These are phyloP conservation scores for Lasioglossum calceatum DNA, from an alignment of 2,888 invertebrate genomes.

Conservation along the genomic window DNA sequence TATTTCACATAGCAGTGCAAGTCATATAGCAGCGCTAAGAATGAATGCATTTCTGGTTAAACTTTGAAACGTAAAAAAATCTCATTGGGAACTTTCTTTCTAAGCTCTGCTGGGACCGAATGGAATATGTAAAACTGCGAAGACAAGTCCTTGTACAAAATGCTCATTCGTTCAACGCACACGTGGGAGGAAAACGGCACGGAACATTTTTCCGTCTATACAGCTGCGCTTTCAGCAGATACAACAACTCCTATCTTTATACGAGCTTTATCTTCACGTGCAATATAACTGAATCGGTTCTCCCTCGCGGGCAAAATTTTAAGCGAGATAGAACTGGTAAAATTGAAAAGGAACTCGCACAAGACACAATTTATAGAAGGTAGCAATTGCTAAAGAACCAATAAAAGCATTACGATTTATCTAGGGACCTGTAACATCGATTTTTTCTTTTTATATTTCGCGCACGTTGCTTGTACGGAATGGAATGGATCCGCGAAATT, in stretches of 20 bases:
- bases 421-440: constrained; percentile 7
- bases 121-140: constrained; percentile 31
- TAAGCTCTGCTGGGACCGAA: constrained; percentile 13
- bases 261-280: constrained; percentile 44
- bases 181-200: constrained; percentile 20
- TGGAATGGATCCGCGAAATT: neutral
- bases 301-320: constrained; percentile 41
- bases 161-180: constrained; percentile 19
- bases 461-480: neutral
- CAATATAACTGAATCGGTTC: constrained; percentile 48
- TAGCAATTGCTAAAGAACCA: constrained; percentile 26
- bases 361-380: constrained; percentile 36
- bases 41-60: neutral
- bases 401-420: constrained; percentile 38
- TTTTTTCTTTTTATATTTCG: neutral
- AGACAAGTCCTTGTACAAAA: constrained; percentile 28
- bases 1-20: neutral
- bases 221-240: constrained; percentile 43
- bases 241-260: constrained; percentile 45
- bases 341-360: constrained; percentile 41
- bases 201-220: constrained; percentile 37
- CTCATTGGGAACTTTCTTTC: neutral
- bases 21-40: neutral
- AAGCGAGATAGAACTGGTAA: constrained; percentile 27
- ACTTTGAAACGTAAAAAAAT: constrained; percentile 4